These are phyloP conservation scores for Lycodopsis pacificus DNA, from an alignment of 2,797 vertebrate genomes.

Conservation along the genomic window DNA sequence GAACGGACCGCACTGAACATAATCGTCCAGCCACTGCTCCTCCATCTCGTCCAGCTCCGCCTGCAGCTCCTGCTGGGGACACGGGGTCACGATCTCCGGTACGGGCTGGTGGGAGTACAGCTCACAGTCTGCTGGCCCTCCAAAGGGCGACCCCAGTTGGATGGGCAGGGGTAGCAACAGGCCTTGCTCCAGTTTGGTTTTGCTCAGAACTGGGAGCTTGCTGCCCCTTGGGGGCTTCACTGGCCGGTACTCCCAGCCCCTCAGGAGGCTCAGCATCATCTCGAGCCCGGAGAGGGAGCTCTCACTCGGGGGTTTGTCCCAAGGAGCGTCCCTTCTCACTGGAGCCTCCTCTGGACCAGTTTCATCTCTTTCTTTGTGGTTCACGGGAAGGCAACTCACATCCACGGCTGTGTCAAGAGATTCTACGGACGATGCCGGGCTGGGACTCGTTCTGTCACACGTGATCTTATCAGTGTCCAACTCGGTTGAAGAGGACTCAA, in stretches of 20 bases:
- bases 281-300: constrained; percentile 73
- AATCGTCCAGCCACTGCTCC: constrained; percentile 92
- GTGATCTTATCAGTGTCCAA: constrained; percentile 60
- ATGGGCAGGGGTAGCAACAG: constrained; percentile 46
- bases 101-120: constrained; percentile 62
- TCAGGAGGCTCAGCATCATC: constrained; percentile 84
- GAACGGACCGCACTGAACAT: constrained; percentile 87
- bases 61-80: constrained; percentile 79
- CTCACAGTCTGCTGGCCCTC: constrained; percentile 60
- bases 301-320: constrained; percentile 36
- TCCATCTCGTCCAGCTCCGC: constrained; percentile 88
- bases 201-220: constrained; percentile 89
- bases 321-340: constrained; percentile 43
- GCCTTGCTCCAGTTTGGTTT: constrained; percentile 60
- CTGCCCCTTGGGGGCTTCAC: constrained; percentile 88
- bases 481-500: constrained; percentile 51
- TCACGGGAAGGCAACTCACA: constrained; percentile 50
- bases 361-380: constrained; percentile 72
- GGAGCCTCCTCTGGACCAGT: constrained; percentile 65
- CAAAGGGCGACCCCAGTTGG: constrained; percentile 52
- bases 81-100: constrained; percentile 75
- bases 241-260: constrained; percentile 88
- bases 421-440: constrained; percentile 87
- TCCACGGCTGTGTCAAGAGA: constrained; percentile 86
- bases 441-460: constrained; percentile 82